Conservation (phyloP, 2,113 vertebrate species). For the Pygoscelis antarcticus region DNA sequence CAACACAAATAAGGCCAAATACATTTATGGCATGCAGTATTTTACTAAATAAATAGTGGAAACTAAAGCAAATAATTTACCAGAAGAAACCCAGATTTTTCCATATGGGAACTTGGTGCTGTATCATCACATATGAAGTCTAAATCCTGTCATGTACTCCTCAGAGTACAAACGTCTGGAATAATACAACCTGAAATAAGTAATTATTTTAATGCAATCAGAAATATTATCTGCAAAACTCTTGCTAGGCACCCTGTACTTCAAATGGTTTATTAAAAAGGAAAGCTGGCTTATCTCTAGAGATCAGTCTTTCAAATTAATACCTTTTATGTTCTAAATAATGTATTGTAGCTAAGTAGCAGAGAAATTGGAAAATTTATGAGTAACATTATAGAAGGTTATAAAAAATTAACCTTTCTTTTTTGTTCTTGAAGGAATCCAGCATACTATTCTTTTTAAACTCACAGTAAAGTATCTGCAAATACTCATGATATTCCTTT, state of each 20-base stretch:
- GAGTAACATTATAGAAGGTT: neutral
- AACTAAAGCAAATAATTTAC: neutral
- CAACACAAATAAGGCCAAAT: neutral
- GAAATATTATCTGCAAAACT: constrained; percentile 25
- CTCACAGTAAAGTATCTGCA: neutral
- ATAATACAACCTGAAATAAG: neutral
- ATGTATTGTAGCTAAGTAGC: constrained; percentile 19
- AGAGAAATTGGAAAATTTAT: constrained; percentile 55
- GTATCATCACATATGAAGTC: neutral
- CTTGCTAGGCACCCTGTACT: neutral
- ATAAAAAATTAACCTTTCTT: constrained; percentile 40
- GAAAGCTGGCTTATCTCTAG: constrained; percentile 26
- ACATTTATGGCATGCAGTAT: neutral
- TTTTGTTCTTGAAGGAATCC: neutral
- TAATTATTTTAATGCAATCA: constrained; percentile 31
- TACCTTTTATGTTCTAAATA: constrained; percentile 51
- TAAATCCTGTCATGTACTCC: neutral
- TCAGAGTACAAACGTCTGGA: neutral
- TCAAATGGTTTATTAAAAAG: constrained; percentile 38
- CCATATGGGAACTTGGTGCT: neutral
- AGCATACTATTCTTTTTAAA: neutral
- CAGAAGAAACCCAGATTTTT: neutral
- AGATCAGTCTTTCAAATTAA: constrained; percentile 49
- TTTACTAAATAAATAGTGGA: neutral
- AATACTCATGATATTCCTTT: neutral